These are phyloP conservation scores for Dicyrtomina minuta DNA, from an alignment of 2,888 invertebrate species.

Conservation along the genomic window DNA sequence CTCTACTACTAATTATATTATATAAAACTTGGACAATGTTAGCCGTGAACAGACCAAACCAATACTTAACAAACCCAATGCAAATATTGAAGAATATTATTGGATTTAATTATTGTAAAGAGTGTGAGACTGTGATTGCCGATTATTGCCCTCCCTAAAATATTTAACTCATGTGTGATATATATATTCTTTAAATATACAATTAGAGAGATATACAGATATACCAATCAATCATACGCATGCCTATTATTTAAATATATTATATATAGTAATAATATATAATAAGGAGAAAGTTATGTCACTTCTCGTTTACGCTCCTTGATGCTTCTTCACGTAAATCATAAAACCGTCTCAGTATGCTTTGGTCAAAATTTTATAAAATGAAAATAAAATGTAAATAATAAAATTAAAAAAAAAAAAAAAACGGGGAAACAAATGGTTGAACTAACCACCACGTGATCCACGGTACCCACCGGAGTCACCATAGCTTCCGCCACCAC, in stretches of 20 bases:
- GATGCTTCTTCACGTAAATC: conserved; percentile 23
- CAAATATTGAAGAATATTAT: too few species aligned
- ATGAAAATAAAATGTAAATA: conserved; percentile 2
- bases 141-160: neutral
- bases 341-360: neutral
- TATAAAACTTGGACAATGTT: too few species aligned
- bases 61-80: too few species aligned
- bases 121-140: too few species aligned
- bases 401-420: neutral
- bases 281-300: conserved; percentile 20
- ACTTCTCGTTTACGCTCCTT: conserved; percentile 27
- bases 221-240: neutral
- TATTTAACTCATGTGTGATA: neutral
- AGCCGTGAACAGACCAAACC: too few species aligned
- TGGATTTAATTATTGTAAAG: too few species aligned
- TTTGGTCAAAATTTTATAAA: neutral
- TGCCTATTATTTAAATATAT: too few species aligned
- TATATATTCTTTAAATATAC: neutral
- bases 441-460: conserved; percentile 23
- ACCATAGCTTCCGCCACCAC: conserved; percentile 52
- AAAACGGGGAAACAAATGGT: neutral
- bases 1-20: too few species aligned
- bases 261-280: neutral
- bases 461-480: conserved; percentile 30
- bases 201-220: too few species aligned